Evolutionary conservation across 1,140 invertebrate species (phyloP), one percentile per base, ranked within the genome.

Genomic region (Aphaenogaster floridana): DNA sequence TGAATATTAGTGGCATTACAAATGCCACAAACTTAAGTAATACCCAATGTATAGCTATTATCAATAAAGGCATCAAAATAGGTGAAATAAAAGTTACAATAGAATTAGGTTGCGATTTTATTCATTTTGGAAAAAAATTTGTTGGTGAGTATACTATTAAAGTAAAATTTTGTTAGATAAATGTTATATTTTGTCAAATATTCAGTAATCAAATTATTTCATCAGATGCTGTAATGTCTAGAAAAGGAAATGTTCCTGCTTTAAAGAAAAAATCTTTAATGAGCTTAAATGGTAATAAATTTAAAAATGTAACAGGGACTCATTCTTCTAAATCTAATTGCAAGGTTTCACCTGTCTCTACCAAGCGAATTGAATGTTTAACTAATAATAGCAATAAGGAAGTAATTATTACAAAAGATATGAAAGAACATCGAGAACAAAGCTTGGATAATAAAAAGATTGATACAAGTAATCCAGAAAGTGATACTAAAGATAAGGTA

Each of bases 111-210:
- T 95, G 94, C 90, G 95, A 95, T 81, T 92, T 90, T 86, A 91
- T 95, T 54, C 95, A 96, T 88, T 96, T 96, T 92, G 96, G 95
- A 48, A 95, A 93, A 91, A 94, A 96, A 90, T 96, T 96, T 90
- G 86, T 96, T 83, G 95, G 95, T 96, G 89, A 88, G 91, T 90
- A 68, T 59, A 8, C 42, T 50, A 85, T 50, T 71, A 21, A 71
- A 1, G 81, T 81, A n/a, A 64, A 71, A 50, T 69, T 59, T 69
- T 91, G 50, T 50, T 74, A 74, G 28, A 2, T 76, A 36, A 48
- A 48, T 54, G 9, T 54, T 48, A 59, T 39, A 57, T 86, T 50
- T 9, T 69, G 4, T 42, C 3, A 8, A 71, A 8, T 79, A 72
- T 89, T 86, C 45, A 15, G 36, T 92, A 63, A 61, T 69, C 0